Percentiles rank a stretch among this genome's conserved stretches.
These are phyloP conservation scores for Atta cephalotes DNA, from an alignment of 1,140 invertebrate genomes.

Conservation along the genomic window DNA sequence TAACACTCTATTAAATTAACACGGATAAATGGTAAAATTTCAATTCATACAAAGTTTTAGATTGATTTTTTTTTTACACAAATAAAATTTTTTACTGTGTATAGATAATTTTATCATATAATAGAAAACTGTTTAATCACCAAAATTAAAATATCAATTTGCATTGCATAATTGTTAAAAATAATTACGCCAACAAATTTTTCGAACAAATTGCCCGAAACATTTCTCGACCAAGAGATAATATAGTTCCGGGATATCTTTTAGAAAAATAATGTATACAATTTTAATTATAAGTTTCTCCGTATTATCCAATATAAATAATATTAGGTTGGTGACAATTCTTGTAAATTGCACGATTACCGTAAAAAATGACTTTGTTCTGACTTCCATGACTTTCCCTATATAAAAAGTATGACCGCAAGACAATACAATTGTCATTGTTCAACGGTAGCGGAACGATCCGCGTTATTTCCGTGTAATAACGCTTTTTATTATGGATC, in stretches of 20 bases:
- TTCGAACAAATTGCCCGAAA: neutral
- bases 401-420: constrained; percentile 41
- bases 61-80: too few species aligned
- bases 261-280: neutral
- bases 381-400: constrained; percentile 54
- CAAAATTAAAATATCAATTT: neutral
- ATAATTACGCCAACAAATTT: neutral
- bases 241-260: neutral
- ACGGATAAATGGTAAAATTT: too few species aligned
- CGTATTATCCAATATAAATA: constrained; percentile 21
- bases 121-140: neutral
- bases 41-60: too few species aligned
- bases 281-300: neutral
- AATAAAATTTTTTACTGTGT: neutral
- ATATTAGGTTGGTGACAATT: constrained; percentile 30
- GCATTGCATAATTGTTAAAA: neutral
- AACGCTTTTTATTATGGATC: constrained; percentile 4
- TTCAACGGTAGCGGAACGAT: constrained; percentile 46
- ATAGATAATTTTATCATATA: neutral
- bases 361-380: constrained; percentile 37
- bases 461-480: constrained; percentile 16
- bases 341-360: constrained; percentile 27
- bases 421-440: constrained; percentile 50
- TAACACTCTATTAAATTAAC: too few species aligned
- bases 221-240: neutral